Evolutionary conservation across 2,113 vertebrate species (phyloP), one percentile per base, ranked within the genome.

Genomic region (Nothoprocta pentlandii): DNA sequence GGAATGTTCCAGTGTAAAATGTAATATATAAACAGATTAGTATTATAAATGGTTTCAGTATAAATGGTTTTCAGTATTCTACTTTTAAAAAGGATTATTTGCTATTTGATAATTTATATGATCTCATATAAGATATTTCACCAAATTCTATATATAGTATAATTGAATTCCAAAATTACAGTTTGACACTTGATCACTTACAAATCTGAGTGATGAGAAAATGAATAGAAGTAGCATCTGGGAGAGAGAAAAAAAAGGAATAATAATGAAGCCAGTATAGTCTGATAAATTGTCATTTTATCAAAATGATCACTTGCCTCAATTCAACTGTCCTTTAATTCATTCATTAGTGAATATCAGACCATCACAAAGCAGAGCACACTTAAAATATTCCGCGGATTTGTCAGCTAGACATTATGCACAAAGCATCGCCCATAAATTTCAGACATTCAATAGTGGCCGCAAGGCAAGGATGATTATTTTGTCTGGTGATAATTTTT

Each of bases 101-200:
- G 21, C 28, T 78, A 41, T 89, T 44, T 53, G 7, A 61, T 79
- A 3, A 69, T 92, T 82, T 85, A 30, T 74, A 69, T n/a, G 20
- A 12, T 66, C 53, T 90, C 70, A 39, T 49, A 30, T 49, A 73
- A 89, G 28, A 2, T 63, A 22, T 80, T 95, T 80, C 49, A 73
- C 9, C 47, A 13, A 82, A 47, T 89, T 76, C 93, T 83, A 21
- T 66, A n/a, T 41, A 67, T 21, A 88, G 11, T 23, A 4, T 70
- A 90, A 88, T 12, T 76, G 32, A 90, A 85, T 90, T 85, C 49
- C 68, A 83, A 80, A 94, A 85, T 67, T 83, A 80, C 41, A 83
- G 6, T 87, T 87, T 93, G 79, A 87, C 76, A 92, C n/a, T 36
- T 70, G 28, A 83, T 88, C 54, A 49, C 26, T 63, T 85, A 80